A percentile compares a stretch with the other conserved stretches of the same genome.
Evolutionary conservation across 1,140 invertebrate species (phyloP).

Genomic region (Aleiodes sp.): DNA sequence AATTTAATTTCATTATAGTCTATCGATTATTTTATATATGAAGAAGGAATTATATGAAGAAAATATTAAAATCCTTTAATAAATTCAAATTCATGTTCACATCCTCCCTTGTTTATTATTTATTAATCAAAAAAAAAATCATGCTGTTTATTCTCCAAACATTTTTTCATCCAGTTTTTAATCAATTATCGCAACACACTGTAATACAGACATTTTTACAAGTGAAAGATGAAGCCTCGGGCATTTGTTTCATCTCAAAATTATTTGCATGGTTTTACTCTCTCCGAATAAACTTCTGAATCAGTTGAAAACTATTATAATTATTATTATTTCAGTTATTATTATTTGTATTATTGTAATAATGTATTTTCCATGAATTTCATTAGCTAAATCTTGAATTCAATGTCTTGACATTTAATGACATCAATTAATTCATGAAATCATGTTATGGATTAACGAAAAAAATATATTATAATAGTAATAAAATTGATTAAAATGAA

Average conservation of each 20-base stretch:
- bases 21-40: too few relatives aligned
- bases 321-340: conserved; percentile 22
- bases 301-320: conserved; percentile 25
- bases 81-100: too few relatives aligned
- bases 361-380: too few relatives aligned
- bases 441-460: background rate
- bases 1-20: too few relatives aligned
- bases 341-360: too few relatives aligned
- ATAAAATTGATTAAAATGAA: background rate
- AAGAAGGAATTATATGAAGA: too few relatives aligned
- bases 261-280: background rate
- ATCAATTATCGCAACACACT: background rate
- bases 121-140: background rate
- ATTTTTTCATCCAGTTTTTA: background rate
- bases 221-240: background rate
- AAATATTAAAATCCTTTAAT: too few relatives aligned
- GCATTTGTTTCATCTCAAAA: too few relatives aligned
- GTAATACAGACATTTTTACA: background rate
- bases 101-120: background rate
- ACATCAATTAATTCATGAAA: conserved; percentile 18
- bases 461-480: conserved; percentile 5
- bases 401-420: background rate
- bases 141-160: background rate
- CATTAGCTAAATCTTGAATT: too few relatives aligned
- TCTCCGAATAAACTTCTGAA: conserved; percentile 37